phyloP scores from a whole-genome alignment of 2,113 vertebrate species.

The Hucho hucho region DNA sequence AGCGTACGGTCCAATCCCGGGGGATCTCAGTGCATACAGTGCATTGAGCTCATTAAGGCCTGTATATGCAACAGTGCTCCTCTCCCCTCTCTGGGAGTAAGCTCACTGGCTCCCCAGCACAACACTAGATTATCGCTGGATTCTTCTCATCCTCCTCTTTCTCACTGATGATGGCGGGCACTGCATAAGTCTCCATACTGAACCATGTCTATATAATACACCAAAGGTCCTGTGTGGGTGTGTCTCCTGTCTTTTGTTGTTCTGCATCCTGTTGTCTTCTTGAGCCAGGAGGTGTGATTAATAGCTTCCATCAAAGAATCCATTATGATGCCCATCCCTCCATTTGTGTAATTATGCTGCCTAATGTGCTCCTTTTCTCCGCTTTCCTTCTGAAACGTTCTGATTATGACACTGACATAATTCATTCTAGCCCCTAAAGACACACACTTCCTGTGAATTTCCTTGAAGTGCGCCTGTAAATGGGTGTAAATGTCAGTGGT shows the following conservation, averaged over 20 bases:
- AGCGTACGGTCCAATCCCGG: not conserved
- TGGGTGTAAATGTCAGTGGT: constrained; percentile 27
- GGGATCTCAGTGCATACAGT: not conserved
- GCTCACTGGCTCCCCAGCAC: not conserved
- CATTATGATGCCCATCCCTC: not conserved
- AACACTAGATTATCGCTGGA: no score
- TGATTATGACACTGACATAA: constrained; percentile 2
- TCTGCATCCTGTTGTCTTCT: not conserved
- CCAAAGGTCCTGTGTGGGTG: no score
- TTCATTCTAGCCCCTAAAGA: constrained; percentile 1
- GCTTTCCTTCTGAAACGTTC: not conserved
- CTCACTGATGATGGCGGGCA: no score
- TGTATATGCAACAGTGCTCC: not conserved
- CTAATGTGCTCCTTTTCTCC: not conserved
- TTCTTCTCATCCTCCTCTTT: not conserved
- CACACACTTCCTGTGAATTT: not conserved
- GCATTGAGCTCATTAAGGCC: constrained; percentile 13
- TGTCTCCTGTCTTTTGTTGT: no score
- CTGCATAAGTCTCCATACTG: no score
- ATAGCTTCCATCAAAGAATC: not conserved
- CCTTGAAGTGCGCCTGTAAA: not conserved
- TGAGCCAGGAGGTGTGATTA: not conserved
- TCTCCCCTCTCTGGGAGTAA: not conserved
- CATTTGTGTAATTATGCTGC: not conserved
- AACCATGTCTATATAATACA: no score